A percentile compares a stretch with the other conserved stretches of the same genome.
phyloP scores from a whole-genome alignment of 2,888 invertebrate genomes.

The Linnaemya vulpina region DNA sequence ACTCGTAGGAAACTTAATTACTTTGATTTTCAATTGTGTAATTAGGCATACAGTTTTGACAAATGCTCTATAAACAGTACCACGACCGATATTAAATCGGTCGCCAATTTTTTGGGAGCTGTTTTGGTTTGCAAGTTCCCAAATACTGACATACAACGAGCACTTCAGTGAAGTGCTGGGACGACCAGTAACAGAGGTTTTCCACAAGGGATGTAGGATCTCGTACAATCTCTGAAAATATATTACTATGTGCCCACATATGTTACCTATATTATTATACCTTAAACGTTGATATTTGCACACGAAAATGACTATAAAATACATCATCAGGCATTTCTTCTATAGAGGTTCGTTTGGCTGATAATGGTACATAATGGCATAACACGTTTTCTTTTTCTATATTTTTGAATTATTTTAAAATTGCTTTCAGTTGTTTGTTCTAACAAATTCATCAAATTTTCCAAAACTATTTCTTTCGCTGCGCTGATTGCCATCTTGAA shows the following conservation, averaged over 20 bases:
- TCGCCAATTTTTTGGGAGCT: constrained; percentile 47
- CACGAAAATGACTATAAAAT: constrained; percentile 18
- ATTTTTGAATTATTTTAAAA: constrained; percentile 29
- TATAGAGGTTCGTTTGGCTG: constrained; percentile 4
- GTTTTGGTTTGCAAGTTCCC: constrained; percentile 51
- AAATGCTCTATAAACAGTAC: constrained; percentile 27
- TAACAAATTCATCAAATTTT: background rate
- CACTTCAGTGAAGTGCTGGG: constrained; percentile 18
- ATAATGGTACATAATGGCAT: background rate
- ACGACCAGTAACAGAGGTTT: constrained; percentile 26
- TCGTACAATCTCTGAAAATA: constrained; percentile 39
- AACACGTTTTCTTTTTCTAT: too few relatives aligned
- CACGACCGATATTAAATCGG: constrained; percentile 41
- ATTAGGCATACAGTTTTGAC: constrained; percentile 8
- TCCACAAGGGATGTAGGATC: constrained; percentile 47
- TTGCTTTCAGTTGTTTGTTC: constrained; percentile 16
- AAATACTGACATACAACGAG: constrained; percentile 31
- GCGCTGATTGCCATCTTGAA: too few relatives aligned
- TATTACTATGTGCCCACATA: constrained; percentile 1
- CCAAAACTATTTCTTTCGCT: too few relatives aligned
- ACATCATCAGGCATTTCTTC: constrained; percentile 36
- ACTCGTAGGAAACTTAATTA: too few relatives aligned
- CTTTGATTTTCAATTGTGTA: too few relatives aligned
- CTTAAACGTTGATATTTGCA: constrained; percentile 23
- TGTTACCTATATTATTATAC: background rate